A percentile compares a stretch with the other conserved stretches of the same genome.
phyloP scores from a whole-genome alignment of 1,140 invertebrate genomes.

The Drosophila simulans region DNA sequence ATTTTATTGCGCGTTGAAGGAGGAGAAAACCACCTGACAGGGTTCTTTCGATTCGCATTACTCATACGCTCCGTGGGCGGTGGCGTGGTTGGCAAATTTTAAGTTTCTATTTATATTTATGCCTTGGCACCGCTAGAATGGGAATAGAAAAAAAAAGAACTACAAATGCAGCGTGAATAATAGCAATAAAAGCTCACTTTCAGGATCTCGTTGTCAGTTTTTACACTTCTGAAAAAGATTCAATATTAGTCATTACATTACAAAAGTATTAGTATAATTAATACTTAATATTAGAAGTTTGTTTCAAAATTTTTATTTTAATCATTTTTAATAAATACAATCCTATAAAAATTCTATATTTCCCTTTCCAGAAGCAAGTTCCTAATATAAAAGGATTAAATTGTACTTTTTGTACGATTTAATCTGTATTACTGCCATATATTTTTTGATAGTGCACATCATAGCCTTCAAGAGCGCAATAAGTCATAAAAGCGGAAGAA shows the following conservation, averaged over 20 bases:
- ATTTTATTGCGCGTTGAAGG: neutral
- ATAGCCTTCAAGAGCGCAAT: slow-evolving; percentile 69
- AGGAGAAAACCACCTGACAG: slow-evolving; percentile 18
- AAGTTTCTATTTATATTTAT: slow-evolving; percentile 75
- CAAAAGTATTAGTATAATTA: neutral
- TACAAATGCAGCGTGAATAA: slow-evolving; percentile 33
- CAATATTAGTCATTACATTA: neutral
- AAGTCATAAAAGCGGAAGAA: slow-evolving; percentile 72
- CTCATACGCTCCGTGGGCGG: slow-evolving; percentile 68
- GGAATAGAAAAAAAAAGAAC: slow-evolving; percentile 16
- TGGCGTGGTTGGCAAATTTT: slow-evolving; percentile 60
- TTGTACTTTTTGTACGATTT: neutral
- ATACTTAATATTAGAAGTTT: too few relatives aligned
- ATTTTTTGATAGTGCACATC: slow-evolving; percentile 10
- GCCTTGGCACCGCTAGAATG: slow-evolving; percentile 40
- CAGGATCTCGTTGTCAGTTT: neutral
- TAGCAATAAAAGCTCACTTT: slow-evolving; percentile 61
- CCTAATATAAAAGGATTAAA: too few relatives aligned
- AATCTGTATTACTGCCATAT: neutral
- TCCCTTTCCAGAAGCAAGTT: too few relatives aligned
- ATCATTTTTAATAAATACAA: neutral
- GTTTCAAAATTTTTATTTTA: too few relatives aligned
- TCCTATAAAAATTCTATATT: neutral
- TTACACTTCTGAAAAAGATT: slow-evolving; percentile 9
- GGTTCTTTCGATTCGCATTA: slow-evolving; percentile 44